Evolutionary conservation across 1,140 invertebrate genomes (phyloP).

Genomic region (Drosophila punjabiensis): DNA sequence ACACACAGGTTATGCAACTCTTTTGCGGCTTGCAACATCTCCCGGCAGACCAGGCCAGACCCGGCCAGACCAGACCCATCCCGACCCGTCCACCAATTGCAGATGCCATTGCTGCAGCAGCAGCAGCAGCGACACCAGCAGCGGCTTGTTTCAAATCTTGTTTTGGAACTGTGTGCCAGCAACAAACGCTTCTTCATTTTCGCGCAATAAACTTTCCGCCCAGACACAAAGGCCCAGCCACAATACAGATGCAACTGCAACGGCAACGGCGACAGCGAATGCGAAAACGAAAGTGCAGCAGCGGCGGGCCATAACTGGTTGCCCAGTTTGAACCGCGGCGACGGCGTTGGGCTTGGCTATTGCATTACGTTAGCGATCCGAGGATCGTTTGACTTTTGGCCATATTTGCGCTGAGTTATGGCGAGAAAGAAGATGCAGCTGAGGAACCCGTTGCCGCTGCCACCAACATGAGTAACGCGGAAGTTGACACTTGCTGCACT

Average conservation of each 20-base stretch:
- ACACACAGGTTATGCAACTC: conserved; percentile 80
- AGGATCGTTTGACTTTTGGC: conserved; percentile 82
- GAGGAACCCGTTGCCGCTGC: conserved; percentile 58
- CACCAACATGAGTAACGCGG: conserved; percentile 71
- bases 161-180: conserved; percentile 71
- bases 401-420: conserved; percentile 79
- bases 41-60: conserved; percentile 11
- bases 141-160: conserved; percentile 64
- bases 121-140: conserved; percentile 19
- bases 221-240: conserved; percentile 44
- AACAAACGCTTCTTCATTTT: conserved; percentile 81
- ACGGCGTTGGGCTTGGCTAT: conserved; percentile 72
- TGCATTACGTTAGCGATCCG: conserved; percentile 69
- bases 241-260: conserved; percentile 14
- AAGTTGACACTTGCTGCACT: conserved; percentile 77
- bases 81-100: conserved; percentile 46
- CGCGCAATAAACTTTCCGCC: conserved; percentile 72
- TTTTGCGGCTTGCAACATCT: conserved; percentile 74
- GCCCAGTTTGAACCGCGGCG: conserved; percentile 57
- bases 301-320: conserved; percentile 48
- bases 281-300: conserved; percentile 79
- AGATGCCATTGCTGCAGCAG: conserved; percentile 42
- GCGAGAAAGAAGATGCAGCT: conserved; percentile 74
- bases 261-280: no score
- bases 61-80: conserved; percentile 32